Evolutionary conservation across 2,113 vertebrate genomes (phyloP), one percentile per base, ranked within the genome.

Genomic region (Coregonus clupeaformis): DNA sequence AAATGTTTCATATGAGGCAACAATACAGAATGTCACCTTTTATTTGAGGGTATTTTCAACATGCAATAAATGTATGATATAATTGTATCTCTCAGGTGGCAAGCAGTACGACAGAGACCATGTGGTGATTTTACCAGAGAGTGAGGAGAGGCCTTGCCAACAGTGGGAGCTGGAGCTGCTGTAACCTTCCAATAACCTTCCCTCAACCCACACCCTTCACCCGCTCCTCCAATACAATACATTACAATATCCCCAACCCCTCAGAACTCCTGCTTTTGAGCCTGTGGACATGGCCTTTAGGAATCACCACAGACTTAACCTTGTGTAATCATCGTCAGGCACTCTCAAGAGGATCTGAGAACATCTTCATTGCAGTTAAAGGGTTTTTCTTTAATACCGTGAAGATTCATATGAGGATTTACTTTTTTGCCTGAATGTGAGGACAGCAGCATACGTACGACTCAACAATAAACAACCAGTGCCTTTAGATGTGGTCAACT

Each of bases 51-150:
- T n/a, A n/a, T n/a, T n/a, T n/a, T n/a, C n/a, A n/a, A n/a, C n/a
- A 59, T 27, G 1, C 13, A 4, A 18, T 52, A 18, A 52, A 71
- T 52, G 0, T 18, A 55, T 49, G 3, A 25, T n/a, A 52, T 20
- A 55, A 60, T 32, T 68, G 18, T 22, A 11, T 36, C 67, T 13
- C 29, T 27, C 84, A 99, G 98, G 98, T 0, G 96, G 97, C 1
- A 93, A 88, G 78, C 82, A 89, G 0, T 99, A 97, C 0, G 98
- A 99, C 88, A 92, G 87, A 80, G 95, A 99, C 68, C 95, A 96
- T 0, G 93, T 92, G 68, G 90, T 99, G 13, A 84, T 99, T 0
- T 94, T 94, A 93, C 92, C 92, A 0, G 42, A 64, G 55, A 79
- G 81, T 0, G 92, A 96, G 0, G 93, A 95, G 59, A 89, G 93